phyloP scores from a whole-genome alignment of 2,113 vertebrate species.

The Thamnophis sirtalis region DNA sequence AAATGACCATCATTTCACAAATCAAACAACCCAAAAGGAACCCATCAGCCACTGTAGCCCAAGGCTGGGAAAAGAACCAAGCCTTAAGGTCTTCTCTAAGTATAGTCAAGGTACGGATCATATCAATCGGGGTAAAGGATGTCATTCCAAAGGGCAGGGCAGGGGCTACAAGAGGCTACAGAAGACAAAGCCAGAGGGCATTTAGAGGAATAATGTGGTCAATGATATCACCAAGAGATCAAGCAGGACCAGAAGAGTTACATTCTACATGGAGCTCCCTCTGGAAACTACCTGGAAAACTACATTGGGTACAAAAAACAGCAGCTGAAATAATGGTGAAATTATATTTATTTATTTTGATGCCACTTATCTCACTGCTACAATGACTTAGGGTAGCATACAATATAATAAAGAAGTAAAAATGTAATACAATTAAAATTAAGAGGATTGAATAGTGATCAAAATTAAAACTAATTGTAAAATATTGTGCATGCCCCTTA shows the following conservation, averaged over 20 bases:
- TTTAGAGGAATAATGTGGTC: neutral
- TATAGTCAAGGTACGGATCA: neutral
- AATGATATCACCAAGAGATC: neutral
- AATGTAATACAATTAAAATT: no score
- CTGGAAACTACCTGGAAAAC: neutral
- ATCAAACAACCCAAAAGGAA: neutral
- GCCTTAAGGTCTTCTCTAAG: neutral
- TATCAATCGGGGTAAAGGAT: neutral
- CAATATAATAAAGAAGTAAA: no score
- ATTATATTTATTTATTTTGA: no score
- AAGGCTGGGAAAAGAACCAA: neutral
- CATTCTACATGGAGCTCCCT: neutral
- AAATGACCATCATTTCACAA: neutral
- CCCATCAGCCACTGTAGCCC: neutral
- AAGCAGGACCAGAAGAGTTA: neutral
- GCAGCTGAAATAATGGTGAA: neutral
- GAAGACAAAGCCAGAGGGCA: neutral
- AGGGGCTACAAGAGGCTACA: neutral
- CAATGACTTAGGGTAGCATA: no score
- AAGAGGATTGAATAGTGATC: neutral
- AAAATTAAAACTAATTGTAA: neutral
- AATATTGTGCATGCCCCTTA: neutral
- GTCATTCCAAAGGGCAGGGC: neutral
- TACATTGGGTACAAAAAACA: neutral
- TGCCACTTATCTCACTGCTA: no score